Percentiles rank a stretch among this genome's conserved stretches.
Evolutionary conservation across 1,140 invertebrate species (phyloP).

Genomic region (Drosophila kanapiae): DNA sequence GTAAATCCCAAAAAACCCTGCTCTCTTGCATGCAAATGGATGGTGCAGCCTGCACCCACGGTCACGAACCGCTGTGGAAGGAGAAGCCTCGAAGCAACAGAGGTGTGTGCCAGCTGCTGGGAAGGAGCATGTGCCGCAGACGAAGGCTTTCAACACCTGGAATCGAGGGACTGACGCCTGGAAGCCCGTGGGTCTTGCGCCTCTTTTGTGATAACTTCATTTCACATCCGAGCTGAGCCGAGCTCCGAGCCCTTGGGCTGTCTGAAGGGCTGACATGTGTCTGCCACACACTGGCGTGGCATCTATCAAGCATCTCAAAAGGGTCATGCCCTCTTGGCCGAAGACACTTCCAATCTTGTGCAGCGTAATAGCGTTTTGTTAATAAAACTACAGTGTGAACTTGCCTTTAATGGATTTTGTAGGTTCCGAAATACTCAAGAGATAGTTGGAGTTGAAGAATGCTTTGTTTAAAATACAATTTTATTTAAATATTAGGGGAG

Average conservation of each 20-base stretch:
- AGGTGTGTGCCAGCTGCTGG: constrained; percentile 29
- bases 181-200: constrained; percentile 13
- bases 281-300: constrained; percentile 43
- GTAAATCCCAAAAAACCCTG: constrained; percentile 40
- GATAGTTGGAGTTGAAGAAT: too few species aligned
- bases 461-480: not conserved
- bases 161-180: constrained; percentile 17
- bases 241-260: constrained; percentile 31
- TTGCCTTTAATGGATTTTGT: not conserved
- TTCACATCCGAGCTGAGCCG: constrained; percentile 24
- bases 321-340: constrained; percentile 48
- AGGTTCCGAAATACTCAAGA: not conserved
- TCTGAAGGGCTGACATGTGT: constrained; percentile 61
- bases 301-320: constrained; percentile 44
- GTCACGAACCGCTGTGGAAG: constrained; percentile 30
- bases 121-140: constrained; percentile 38
- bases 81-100: not conserved
- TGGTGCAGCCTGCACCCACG: constrained; percentile 43
- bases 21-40: constrained; percentile 45
- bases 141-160: constrained; percentile 53
- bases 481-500: not conserved
- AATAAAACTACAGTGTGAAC: constrained; percentile 1
- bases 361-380: constrained; percentile 30
- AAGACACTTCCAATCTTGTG: constrained; percentile 32
- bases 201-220: constrained; percentile 58